Evolutionary conservation across 92 coral and sea anemone genomes (phyloP).

Genomic region (Bergia sp.): DNA sequence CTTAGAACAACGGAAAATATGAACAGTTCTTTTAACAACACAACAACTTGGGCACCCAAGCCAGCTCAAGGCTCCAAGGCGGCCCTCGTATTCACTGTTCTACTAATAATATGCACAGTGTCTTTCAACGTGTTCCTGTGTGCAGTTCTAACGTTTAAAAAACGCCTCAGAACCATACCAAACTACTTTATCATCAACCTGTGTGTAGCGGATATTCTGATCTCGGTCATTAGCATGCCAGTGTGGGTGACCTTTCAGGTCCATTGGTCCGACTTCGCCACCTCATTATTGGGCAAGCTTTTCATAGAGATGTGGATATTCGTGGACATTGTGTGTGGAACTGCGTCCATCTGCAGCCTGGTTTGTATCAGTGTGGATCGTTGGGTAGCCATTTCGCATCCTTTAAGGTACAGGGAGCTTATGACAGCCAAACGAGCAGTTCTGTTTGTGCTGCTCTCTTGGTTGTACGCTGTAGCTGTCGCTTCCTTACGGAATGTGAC

Average conservation of each 20-base stretch:
- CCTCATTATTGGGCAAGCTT: neutral
- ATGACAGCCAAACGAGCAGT: constrained; percentile 5
- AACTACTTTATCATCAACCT: constrained; percentile 24
- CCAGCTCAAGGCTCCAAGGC: neutral
- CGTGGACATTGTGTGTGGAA: constrained; percentile 19
- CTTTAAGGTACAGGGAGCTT: neutral
- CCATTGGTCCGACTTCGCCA: neutral
- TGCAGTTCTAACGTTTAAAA: neutral
- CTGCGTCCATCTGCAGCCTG: constrained; percentile 14
- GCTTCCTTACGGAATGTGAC: neutral
- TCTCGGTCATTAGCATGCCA: constrained; percentile 13
- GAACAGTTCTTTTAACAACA: neutral
- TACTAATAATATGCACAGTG: neutral
- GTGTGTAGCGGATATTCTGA: constrained; percentile 3
- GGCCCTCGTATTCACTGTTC: neutral
- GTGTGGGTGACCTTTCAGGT: constrained; percentile 16
- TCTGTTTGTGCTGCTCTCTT: neutral
- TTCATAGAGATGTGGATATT: constrained; percentile 17
- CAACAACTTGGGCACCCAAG: neutral
- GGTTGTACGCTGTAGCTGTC: constrained; percentile 8
- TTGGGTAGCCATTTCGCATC: neutral
- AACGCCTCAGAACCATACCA: constrained; percentile 15
- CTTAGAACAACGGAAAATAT: neutral
- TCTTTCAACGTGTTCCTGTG: constrained; percentile 11
- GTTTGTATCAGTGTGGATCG: constrained; percentile 26